These are phyloP conservation scores for Tinea semifulvella DNA, from an alignment of 2,888 invertebrate genomes.

Conservation along the genomic window DNA sequence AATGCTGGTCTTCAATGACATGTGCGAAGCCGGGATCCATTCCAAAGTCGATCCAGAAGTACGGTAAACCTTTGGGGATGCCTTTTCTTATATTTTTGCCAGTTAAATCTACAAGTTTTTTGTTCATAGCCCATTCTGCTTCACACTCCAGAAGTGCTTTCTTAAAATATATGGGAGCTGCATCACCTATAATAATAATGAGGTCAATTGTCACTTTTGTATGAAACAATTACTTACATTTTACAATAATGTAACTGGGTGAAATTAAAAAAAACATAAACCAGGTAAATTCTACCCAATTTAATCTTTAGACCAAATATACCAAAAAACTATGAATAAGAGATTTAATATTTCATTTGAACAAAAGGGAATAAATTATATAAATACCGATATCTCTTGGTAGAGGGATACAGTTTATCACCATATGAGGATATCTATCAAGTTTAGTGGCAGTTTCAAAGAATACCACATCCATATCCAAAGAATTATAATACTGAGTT, in stretches of 20 bases:
- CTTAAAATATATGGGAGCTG: conserved; percentile 96
- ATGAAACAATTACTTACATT: no score
- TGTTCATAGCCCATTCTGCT: conserved; percentile 94
- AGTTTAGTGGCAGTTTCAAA: conserved; percentile 86
- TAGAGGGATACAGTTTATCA: conserved; percentile 89
- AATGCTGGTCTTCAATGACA: conserved; percentile 91
- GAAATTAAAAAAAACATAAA: no score
- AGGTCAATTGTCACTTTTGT: no score
- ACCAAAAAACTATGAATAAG: no score
- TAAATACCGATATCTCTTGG: conserved; percentile 82
- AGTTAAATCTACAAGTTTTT: conserved; percentile 72
- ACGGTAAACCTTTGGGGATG: conserved; percentile 93
- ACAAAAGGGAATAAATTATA: no score
- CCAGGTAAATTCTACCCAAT: no score
- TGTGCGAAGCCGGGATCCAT: conserved; percentile 93
- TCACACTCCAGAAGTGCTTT: conserved; percentile 97
- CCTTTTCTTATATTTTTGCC: conserved; percentile 79
- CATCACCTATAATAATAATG: no score
- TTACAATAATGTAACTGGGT: no score
- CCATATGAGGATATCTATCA: conserved; percentile 82
- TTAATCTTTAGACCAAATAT: no score
- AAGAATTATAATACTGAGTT: conserved; percentile 77
- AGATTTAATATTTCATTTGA: no score
- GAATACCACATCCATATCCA: conserved; percentile 85
- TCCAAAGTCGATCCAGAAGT: conserved; percentile 95